Conservation (phyloP, 2,888 invertebrate species). For the Microctonus hyperodae region DNA sequence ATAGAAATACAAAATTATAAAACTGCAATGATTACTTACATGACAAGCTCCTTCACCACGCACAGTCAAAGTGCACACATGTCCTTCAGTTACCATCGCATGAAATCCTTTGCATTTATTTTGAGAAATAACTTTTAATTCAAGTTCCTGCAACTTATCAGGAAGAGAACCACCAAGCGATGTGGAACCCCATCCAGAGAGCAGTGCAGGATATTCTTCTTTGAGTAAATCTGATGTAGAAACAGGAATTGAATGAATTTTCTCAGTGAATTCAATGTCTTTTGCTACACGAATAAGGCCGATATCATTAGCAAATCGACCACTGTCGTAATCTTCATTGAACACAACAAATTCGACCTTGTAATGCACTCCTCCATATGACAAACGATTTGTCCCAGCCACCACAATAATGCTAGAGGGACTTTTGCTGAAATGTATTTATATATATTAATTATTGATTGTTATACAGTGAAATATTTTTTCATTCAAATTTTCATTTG, state of each 20-base stretch:
- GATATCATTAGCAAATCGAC: slow-evolving; percentile 63
- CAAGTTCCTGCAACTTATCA: slow-evolving; percentile 45
- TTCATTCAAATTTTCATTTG: too few species aligned
- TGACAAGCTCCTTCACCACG: slow-evolving; percentile 56
- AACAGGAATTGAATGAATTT: slow-evolving; percentile 60
- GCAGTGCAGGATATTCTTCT: slow-evolving; percentile 46
- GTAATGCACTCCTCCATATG: slow-evolving; percentile 62
- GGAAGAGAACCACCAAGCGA: slow-evolving; percentile 39
- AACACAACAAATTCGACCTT: slow-evolving; percentile 59
- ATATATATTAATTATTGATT: neutral
- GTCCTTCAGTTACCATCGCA: slow-evolving; percentile 36
- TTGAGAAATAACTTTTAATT: slow-evolving; percentile 38
- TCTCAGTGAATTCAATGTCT: slow-evolving; percentile 58
- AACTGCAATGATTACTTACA: too few species aligned
- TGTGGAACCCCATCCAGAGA: slow-evolving; percentile 66
- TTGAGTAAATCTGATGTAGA: slow-evolving; percentile 58
- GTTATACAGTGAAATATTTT: too few species aligned
- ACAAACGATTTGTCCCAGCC: slow-evolving; percentile 65
- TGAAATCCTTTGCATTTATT: slow-evolving; percentile 37
- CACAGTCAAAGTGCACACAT: slow-evolving; percentile 54
- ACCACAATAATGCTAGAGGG: slow-evolving; percentile 53
- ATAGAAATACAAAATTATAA: too few species aligned
- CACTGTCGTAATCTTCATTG: slow-evolving; percentile 63
- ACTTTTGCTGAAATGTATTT: slow-evolving; percentile 18
- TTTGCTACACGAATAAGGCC: slow-evolving; percentile 61